Evolutionary conservation across 2,113 vertebrate species (phyloP).

Genomic region (Crotalus helleri): DNA sequence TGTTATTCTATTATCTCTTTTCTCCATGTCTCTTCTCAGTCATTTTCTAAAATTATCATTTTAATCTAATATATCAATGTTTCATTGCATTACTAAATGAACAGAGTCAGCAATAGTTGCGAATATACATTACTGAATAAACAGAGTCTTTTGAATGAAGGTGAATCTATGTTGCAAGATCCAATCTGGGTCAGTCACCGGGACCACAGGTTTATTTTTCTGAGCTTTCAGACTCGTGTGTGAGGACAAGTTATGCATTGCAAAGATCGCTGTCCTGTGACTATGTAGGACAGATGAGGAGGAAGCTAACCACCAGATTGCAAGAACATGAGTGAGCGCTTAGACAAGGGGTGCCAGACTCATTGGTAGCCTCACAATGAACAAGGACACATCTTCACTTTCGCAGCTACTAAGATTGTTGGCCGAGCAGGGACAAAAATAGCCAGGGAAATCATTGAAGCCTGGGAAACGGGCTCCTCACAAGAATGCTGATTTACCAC

Average conservation of each 20-base stretch:
- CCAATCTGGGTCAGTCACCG: background rate
- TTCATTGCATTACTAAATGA: background rate
- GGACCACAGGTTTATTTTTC: background rate
- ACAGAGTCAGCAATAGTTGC: background rate
- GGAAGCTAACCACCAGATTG: background rate
- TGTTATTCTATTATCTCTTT: background rate
- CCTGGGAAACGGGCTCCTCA: background rate
- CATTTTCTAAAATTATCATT: background rate
- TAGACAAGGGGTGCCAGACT: background rate
- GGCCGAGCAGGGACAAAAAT: background rate
- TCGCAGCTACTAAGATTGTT: background rate
- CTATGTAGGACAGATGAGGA: background rate
- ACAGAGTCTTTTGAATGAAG: background rate
- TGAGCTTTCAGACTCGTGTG: background rate
- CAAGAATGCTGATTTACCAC: background rate
- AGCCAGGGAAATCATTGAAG: background rate
- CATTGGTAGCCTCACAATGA: background rate
- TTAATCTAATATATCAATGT: background rate
- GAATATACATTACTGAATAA: background rate
- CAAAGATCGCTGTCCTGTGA: accelerated
- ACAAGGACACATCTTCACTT: background rate
- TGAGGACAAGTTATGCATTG: background rate
- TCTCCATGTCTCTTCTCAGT: background rate
- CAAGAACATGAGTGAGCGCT: background rate
- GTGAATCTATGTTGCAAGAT: background rate